These are phyloP conservation scores for Silurus meridionalis DNA, from an alignment of 2,113 vertebrate species.

Conservation along the genomic window DNA sequence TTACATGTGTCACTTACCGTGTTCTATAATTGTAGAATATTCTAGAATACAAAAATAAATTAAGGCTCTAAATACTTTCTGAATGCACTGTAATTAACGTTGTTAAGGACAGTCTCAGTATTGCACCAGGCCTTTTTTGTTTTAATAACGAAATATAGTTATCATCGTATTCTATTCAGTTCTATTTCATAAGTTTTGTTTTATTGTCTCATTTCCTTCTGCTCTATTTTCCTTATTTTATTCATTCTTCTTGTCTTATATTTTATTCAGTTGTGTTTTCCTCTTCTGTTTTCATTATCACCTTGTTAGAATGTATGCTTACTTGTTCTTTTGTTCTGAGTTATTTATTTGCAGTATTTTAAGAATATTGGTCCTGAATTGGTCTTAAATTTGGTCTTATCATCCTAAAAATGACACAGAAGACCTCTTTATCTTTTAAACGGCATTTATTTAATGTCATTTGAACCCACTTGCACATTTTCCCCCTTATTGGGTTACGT, in stretches of 20 bases:
- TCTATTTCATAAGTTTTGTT: not conserved
- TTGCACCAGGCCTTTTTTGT: not conserved
- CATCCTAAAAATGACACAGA: not conserved
- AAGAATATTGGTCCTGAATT: not conserved
- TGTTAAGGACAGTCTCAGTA: not conserved
- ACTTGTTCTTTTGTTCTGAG: not conserved
- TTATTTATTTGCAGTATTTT: too few species aligned
- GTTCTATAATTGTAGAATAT: too few species aligned
- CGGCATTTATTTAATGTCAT: not conserved
- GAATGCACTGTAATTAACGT: not conserved
- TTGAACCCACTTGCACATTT: not conserved
- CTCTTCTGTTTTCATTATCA: too few species aligned
- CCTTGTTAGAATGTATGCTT: too few species aligned
- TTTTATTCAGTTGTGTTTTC: not conserved
- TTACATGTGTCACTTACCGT: too few species aligned
- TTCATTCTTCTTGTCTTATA: not conserved
- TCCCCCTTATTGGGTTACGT: not conserved
- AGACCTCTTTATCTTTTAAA: not conserved
- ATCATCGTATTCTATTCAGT: not conserved
- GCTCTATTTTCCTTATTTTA: not conserved
- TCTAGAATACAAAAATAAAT: too few species aligned
- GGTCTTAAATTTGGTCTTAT: not conserved
- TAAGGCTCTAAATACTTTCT: not conserved
- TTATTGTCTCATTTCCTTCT: not conserved
- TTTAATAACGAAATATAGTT: too few species aligned